A percentile compares a stretch with the other conserved stretches of the same genome.
These are phyloP conservation scores for Tubulanus polymorphus DNA, from an alignment of 2,888 invertebrate genomes.

Conservation along the genomic window DNA sequence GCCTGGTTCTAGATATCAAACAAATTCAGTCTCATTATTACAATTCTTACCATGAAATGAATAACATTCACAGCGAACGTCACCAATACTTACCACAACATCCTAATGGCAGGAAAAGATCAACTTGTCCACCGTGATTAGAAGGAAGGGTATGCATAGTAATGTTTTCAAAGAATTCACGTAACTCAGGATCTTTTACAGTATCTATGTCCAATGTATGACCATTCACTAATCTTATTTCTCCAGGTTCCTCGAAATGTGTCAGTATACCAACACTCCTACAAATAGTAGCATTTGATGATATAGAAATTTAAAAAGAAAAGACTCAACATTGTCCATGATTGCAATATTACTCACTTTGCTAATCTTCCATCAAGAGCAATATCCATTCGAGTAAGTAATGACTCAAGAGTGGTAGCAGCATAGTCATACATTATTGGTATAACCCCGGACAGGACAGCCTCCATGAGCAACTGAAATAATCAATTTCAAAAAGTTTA, in stretches of 20 bases:
- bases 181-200: slow-evolving; percentile 30
- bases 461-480: slow-evolving; percentile 44
- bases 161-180: slow-evolving; percentile 43
- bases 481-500: neutral
- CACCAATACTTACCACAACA: slow-evolving; percentile 39
- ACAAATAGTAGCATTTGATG: slow-evolving; percentile 1
- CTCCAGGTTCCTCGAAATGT: slow-evolving; percentile 38
- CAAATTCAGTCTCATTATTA: no score
- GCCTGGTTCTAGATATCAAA: slow-evolving; percentile 43
- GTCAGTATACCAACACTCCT: slow-evolving; percentile 49
- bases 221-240: slow-evolving; percentile 39
- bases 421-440: slow-evolving; percentile 52
- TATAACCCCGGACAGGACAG: slow-evolving; percentile 47
- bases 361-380: slow-evolving; percentile 29
- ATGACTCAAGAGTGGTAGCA: slow-evolving; percentile 41
- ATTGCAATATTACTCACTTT: no score
- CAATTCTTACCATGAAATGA: no score
- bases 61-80: no score
- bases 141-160: slow-evolving; percentile 34
- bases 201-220: slow-evolving; percentile 35
- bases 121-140: slow-evolving; percentile 42
- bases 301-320: neutral
- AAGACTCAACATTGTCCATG: slow-evolving; percentile 6
- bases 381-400: slow-evolving; percentile 34
- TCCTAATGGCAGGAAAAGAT: slow-evolving; percentile 45